Conservation (phyloP, 2,113 vertebrate genomes). For the Tylochromis polylepis region DNA sequence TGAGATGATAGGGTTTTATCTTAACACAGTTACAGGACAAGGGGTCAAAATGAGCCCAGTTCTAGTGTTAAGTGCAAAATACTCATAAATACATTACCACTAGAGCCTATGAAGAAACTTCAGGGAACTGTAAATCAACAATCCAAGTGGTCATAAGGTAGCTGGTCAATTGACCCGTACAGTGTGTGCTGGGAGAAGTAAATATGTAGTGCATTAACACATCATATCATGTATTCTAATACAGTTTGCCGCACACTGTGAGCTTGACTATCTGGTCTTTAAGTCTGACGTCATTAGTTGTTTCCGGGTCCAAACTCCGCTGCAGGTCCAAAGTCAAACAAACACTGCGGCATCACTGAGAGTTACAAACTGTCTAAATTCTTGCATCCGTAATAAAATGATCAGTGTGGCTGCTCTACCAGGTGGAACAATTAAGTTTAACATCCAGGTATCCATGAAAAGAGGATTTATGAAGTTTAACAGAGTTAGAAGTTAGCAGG, state of each 20-base stretch:
- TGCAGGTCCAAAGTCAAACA: too few species aligned
- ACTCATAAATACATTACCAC: neutral
- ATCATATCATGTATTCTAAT: neutral
- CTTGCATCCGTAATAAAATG: too few species aligned
- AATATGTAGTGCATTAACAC: neutral
- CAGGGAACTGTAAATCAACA: neutral
- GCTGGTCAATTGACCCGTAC: neutral
- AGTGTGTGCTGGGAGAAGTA: neutral
- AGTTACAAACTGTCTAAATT: too few species aligned
- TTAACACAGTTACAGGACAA: neutral
- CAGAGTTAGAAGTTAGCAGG: too few species aligned
- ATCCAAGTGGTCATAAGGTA: neutral
- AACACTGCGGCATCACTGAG: too few species aligned
- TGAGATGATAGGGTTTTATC: neutral
- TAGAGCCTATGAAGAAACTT: neutral
- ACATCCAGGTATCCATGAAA: too few species aligned
- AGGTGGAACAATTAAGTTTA: too few species aligned
- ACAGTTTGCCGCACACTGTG: neutral
- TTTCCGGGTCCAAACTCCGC: too few species aligned
- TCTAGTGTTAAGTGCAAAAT: rapidly evolving
- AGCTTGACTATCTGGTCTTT: too few species aligned
- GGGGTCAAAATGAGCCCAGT: neutral
- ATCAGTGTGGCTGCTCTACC: too few species aligned
- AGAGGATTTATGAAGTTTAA: too few species aligned
- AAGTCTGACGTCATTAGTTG: too few species aligned